phyloP scores from a whole-genome alignment of 2,888 invertebrate genomes.

The Diabrotica balteata region DNA sequence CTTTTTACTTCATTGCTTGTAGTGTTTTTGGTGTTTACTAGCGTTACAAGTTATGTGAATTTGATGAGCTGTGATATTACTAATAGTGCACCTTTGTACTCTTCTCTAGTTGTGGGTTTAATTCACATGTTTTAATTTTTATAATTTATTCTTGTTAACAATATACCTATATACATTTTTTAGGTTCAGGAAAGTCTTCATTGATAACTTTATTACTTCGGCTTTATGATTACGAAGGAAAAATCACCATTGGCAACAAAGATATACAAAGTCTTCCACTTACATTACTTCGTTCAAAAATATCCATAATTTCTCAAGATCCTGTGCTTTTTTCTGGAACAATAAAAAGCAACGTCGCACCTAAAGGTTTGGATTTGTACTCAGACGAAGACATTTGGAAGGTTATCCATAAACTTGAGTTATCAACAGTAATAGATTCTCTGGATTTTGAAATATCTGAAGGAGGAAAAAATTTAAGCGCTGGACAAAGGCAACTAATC shows the following conservation, averaged over 20 bases:
- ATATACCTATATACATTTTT: constrained; percentile 9
- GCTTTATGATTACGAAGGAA: constrained; percentile 62
- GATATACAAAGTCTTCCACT: constrained; percentile 63
- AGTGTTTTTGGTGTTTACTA: too few relatives aligned
- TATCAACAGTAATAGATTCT: constrained; percentile 64
- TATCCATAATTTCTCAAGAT: constrained; percentile 87
- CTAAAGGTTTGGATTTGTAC: constrained; percentile 33
- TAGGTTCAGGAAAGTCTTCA: constrained; percentile 83
- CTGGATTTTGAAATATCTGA: constrained; percentile 59
- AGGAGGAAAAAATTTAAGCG: constrained; percentile 50
- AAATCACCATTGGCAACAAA: constrained; percentile 68
- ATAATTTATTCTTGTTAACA: neutral
- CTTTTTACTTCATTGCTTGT: too few relatives aligned
- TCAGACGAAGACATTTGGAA: constrained; percentile 46
- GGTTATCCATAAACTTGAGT: constrained; percentile 51
- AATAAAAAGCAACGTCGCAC: constrained; percentile 58
- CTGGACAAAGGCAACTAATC: constrained; percentile 70
- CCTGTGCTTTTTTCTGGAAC: constrained; percentile 80
- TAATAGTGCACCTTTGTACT: too few relatives aligned
- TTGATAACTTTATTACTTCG: constrained; percentile 76
- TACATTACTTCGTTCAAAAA: constrained; percentile 64
- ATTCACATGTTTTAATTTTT: too few relatives aligned
- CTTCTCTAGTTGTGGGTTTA: too few relatives aligned
- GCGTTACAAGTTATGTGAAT: too few relatives aligned
- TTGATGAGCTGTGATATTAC: too few relatives aligned